Conservation (phyloP, 2,888 invertebrate species). For the Frankliniella fusca region DNA sequence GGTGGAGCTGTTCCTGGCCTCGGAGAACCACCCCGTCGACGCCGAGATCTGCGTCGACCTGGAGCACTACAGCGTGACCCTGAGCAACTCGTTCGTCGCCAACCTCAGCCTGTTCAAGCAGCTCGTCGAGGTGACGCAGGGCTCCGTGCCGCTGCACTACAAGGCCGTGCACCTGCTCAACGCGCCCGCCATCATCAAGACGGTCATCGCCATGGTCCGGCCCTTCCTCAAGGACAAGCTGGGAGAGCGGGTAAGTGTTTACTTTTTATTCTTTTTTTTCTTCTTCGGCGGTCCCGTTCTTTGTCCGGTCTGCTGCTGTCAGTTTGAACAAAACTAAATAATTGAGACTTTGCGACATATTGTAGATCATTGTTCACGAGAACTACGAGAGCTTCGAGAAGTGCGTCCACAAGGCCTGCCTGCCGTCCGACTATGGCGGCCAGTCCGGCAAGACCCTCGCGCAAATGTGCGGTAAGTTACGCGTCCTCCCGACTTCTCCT, state of each 20-base stretch:
- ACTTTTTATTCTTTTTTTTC: too few relatives aligned
- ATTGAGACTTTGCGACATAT: too few relatives aligned
- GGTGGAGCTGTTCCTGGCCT: not conserved
- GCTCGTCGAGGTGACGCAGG: not conserved
- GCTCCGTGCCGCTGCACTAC: constrained; percentile 7
- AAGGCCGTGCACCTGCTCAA: constrained; percentile 1
- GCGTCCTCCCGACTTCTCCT: not conserved
- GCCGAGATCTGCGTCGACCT: constrained; percentile 17
- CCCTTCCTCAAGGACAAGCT: constrained; percentile 19
- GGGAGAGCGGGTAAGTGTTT: not conserved
- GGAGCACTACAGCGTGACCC: not conserved
- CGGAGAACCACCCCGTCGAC: not conserved
- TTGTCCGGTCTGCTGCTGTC: too few relatives aligned
- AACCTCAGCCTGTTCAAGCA: constrained; percentile 17
- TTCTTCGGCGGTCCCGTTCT: not conserved
- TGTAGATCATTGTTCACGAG: not conserved
- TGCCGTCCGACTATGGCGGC: not conserved
- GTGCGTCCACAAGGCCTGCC: constrained; percentile 12
- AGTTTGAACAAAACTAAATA: too few relatives aligned
- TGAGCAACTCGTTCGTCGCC: constrained; percentile 16
- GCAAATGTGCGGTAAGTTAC: not conserved
- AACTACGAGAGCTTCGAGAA: not conserved
- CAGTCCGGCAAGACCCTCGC: not conserved
- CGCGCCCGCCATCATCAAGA: constrained; percentile 9
- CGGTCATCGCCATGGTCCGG: constrained; percentile 15